Conservation (phyloP, 1,140 invertebrate genomes). For the Littorina saxatilis region DNA sequence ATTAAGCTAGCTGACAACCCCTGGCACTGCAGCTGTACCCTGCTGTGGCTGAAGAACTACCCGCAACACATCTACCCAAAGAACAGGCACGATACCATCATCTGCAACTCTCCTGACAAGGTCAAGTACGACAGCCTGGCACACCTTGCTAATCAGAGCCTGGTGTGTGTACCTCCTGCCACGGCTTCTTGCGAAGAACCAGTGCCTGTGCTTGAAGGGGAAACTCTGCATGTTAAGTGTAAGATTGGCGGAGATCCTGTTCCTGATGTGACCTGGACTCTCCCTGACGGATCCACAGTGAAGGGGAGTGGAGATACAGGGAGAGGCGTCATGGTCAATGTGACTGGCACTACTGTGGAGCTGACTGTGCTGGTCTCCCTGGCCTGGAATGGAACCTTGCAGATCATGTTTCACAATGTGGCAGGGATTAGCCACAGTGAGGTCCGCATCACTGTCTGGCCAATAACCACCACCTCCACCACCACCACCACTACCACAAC, state of each 20-base stretch:
- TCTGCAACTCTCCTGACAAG: slow-evolving; percentile 25
- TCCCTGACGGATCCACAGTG: slow-evolving; percentile 15
- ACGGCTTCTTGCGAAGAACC: slow-evolving; percentile 8
- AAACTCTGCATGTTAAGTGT: slow-evolving; percentile 19
- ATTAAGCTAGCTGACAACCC: slow-evolving; percentile 40
- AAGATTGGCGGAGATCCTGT: slow-evolving; percentile 30
- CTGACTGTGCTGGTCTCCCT: neutral
- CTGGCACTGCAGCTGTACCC: slow-evolving; percentile 44
- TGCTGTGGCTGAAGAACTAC: slow-evolving; percentile 44
- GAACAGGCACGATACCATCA: neutral
- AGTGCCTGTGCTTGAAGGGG: slow-evolving; percentile 8
- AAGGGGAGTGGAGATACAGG: neutral
- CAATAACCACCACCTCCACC: slow-evolving; percentile 1
- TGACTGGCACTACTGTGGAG: neutral
- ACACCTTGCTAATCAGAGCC: slow-evolving; percentile 22
- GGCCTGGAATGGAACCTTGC: slow-evolving; percentile 16
- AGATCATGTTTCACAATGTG: neutral
- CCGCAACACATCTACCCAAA: slow-evolving; percentile 1
- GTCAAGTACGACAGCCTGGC: slow-evolving; percentile 29
- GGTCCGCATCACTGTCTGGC: neutral
- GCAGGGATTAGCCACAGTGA: slow-evolving; percentile 9
- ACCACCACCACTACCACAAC: slow-evolving; percentile 24
- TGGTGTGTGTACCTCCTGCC: slow-evolving; percentile 36
- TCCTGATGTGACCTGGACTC: slow-evolving; percentile 36
- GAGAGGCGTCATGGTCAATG: neutral